phyloP scores from a whole-genome alignment of 2,113 vertebrate species.

The Tachuris rubrigastra region DNA sequence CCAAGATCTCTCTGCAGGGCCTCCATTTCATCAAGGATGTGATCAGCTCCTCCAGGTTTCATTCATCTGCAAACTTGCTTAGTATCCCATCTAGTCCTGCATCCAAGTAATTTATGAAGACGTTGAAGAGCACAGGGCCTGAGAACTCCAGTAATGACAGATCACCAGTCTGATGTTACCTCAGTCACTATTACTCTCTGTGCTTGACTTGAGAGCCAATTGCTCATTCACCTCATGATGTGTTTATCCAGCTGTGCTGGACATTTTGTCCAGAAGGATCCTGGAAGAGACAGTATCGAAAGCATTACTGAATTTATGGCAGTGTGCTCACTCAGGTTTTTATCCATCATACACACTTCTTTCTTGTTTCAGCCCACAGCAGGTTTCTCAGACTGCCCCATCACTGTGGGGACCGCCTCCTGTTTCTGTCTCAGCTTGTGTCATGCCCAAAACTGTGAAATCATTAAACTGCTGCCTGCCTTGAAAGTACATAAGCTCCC shows the following conservation, averaged over 20 bases:
- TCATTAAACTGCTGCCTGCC: background rate
- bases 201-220: no score
- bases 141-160: background rate
- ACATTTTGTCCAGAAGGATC: background rate
- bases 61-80: background rate
- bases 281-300: background rate
- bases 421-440: background rate
- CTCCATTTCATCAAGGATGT: background rate
- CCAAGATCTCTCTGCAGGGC: background rate
- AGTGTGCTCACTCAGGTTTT: background rate
- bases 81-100: background rate
- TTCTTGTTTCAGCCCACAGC: background rate
- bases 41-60: background rate
- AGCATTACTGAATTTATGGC: background rate
- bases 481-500: background rate
- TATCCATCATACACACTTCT: background rate
- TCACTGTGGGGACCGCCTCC: background rate
- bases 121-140: background rate
- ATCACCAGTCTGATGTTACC: no score
- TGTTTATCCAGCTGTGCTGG: no score
- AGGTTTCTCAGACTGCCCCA: background rate
- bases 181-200: no score
- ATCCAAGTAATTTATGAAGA: background rate
- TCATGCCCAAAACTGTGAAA: background rate
- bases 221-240: no score